Base-by-base conservation (phyloP, 2,797 vertebrate genomes). In the Hypotaenidia okinawae region DNA sequence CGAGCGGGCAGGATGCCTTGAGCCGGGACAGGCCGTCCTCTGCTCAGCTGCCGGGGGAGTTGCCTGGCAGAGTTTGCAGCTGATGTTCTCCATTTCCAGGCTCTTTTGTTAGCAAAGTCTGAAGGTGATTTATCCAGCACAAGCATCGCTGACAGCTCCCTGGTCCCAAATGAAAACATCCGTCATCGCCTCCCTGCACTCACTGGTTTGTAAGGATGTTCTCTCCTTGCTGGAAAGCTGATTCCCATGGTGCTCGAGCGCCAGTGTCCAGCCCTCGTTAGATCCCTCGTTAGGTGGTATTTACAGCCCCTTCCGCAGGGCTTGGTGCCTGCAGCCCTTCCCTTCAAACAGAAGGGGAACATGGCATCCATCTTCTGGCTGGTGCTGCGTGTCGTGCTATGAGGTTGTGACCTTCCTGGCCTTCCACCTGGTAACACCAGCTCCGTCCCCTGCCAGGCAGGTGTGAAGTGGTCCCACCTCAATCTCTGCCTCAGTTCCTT, bases 121-220 rank as follows among this genome's bases (percentile, higher is more conserved):
- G 72, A 52, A n/a, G 90, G 83, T 91, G 89, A 79, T 95, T 91
- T 89, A 87, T 91, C 89, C 75, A 35, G 75, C 47, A 9, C 59
- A 3, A 10, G n/a, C 5, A 0, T 41, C 0, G 7, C 84, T 95
- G 84, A 5, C 45, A 78, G 51, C 90, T 87, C 66, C 78, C 51
- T 33, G 78, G 30, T 92, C 92, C 94, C 84, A 28, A 17, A 51
- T 69, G 81, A 73, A 75, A 49, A 52, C 84, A 92, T 92, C 92
- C 21, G 6, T 89, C 94, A 76, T 70, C n/a, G 0, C 63, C 93
- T 91, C 72, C 67, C 59, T 54, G 62, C 25, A 7, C 77, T 67
- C 24, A 43, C 43, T 35, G 70, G 24, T 70, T 39, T 27, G 67
- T 79, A 66, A 47, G 84, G 84, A 23, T 91, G 89, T 47, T 86